Evolutionary conservation across 1,140 invertebrate species (phyloP), one percentile per base, ranked within the genome.

Genomic region (Bathynomus jamesi): DNA sequence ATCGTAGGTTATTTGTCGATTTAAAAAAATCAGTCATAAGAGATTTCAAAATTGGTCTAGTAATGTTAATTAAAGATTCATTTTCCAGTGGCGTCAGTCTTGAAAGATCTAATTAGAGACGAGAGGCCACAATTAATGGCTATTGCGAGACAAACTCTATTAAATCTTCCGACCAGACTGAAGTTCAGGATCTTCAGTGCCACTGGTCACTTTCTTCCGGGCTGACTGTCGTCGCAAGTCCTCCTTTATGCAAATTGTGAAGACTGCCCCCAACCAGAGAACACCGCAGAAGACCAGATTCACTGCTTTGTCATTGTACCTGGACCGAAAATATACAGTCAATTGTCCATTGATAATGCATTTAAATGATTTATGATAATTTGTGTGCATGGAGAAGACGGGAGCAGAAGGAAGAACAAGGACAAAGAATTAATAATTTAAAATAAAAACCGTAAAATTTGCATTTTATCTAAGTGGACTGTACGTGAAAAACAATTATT

Each of bases 151-250:
- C n/a, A n/a, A n/a, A n/a, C n/a, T n/a, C n/a, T n/a, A n/a, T n/a
- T n/a, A n/a, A n/a, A n/a, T n/a, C n/a, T n/a, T n/a, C n/a, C n/a
- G n/a, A n/a, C n/a, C n/a, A n/a, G n/a, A n/a, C n/a, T n/a, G n/a
- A n/a, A n/a, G n/a, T n/a, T n/a, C n/a, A n/a, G n/a, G n/a, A n/a
- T n/a, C n/a, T n/a, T n/a, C n/a, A n/a, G n/a, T n/a, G 67, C 40
- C 2, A 53, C 5, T 53, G 40, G 40, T 53, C 3, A 60, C 27
- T 29, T 69, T 69, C 30, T 24, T 40, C 11, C 67, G 40, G 25
- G 89, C 89, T 66, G 77, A 79, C 81, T 93, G 91, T 27, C 92
- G 83, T 67, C 87, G 83, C 65, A 93, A 84, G 83, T 94, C 90
- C 8, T 90, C 87, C 72, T 86, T 85, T 71, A 93, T 92, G 74